Percentiles rank a stretch among this genome's conserved stretches.
Conservation (phyloP, 2,888 invertebrate genomes). For the Hydriomena furcata region DNA sequence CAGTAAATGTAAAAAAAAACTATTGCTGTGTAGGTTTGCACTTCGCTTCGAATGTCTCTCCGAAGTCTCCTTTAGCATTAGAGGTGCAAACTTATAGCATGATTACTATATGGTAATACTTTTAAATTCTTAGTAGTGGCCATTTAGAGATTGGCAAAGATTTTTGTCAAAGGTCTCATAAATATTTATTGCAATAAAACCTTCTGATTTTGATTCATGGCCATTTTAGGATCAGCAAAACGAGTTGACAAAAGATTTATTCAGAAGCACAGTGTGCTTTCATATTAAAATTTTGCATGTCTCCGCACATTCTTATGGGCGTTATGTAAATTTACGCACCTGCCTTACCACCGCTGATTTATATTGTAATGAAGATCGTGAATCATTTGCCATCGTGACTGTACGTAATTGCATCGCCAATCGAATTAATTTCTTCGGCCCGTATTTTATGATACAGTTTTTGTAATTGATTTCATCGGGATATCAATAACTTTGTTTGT, state of each 20-base stretch:
- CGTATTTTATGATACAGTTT: slow-evolving; percentile 75
- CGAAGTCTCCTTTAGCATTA: too few relatives aligned
- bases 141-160: too few relatives aligned
- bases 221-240: slow-evolving; percentile 12
- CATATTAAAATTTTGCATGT: slow-evolving; percentile 33
- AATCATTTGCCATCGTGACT: slow-evolving; percentile 77
- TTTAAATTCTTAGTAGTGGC: too few relatives aligned
- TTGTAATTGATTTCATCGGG: slow-evolving; percentile 72
- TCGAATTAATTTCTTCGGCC: slow-evolving; percentile 76
- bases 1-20: too few relatives aligned
- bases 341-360: slow-evolving; percentile 55
- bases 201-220: slow-evolving; percentile 12
- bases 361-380: slow-evolving; percentile 66
- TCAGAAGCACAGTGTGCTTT: slow-evolving; percentile 11
- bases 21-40: too few relatives aligned
- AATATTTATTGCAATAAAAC: slow-evolving; percentile 9
- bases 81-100: too few relatives aligned
- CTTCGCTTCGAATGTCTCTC: too few relatives aligned
- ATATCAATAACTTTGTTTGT: slow-evolving; percentile 58
- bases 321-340: slow-evolving; percentile 63
- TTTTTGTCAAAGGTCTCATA: not conserved
- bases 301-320: slow-evolving; percentile 54
- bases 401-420: slow-evolving; percentile 77
- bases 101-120: too few relatives aligned
- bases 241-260: slow-evolving; percentile 24